Conservation (phyloP, 2,797 vertebrate species). For the Chaunax sp. region DNA sequence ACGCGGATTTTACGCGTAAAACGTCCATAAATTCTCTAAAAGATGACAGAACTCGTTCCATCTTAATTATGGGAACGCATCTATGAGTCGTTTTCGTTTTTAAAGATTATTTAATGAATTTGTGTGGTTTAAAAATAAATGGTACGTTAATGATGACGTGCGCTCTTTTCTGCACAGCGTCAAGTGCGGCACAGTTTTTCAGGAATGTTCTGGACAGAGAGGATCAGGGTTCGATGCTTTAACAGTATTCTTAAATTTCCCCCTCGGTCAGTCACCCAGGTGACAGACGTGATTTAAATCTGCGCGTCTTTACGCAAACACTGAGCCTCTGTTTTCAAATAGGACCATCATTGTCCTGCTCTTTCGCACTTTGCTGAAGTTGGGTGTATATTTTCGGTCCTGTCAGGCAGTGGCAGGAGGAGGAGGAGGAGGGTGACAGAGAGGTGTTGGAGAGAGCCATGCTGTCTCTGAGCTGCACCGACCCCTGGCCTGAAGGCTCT, state of each 20-base stretch:
- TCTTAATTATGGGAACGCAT: rapidly evolving
- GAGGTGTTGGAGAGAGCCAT: slow-evolving; percentile 57
- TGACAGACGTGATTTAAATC: slow-evolving; percentile 7
- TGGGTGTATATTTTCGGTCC: slow-evolving; percentile 38
- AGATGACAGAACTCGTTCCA: rapidly evolving
- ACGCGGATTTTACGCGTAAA: neutral
- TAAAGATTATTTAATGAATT: rapidly evolving
- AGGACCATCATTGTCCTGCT: slow-evolving; percentile 28
- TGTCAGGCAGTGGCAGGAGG: slow-evolving; percentile 39
- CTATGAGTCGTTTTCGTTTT: neutral
- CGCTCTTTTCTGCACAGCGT: slow-evolving; percentile 27
- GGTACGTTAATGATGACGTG: neutral
- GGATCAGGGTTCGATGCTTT: too few relatives aligned
- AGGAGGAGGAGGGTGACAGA: slow-evolving; percentile 16
- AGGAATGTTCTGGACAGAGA: slow-evolving; percentile 39
- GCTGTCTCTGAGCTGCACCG: slow-evolving; percentile 76
- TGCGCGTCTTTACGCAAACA: slow-evolving; percentile 2
- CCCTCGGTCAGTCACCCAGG: neutral
- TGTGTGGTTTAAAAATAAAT: neutral
- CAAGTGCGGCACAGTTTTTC: slow-evolving; percentile 42
- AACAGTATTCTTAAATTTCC: rapidly evolving
- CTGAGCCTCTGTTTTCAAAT: slow-evolving; percentile 46
- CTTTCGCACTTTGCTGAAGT: slow-evolving; percentile 24
- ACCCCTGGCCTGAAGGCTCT: slow-evolving; percentile 77
- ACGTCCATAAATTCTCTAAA: neutral